Conservation (phyloP, 2,113 vertebrate genomes). For the Paradisaea rubra region DNA sequence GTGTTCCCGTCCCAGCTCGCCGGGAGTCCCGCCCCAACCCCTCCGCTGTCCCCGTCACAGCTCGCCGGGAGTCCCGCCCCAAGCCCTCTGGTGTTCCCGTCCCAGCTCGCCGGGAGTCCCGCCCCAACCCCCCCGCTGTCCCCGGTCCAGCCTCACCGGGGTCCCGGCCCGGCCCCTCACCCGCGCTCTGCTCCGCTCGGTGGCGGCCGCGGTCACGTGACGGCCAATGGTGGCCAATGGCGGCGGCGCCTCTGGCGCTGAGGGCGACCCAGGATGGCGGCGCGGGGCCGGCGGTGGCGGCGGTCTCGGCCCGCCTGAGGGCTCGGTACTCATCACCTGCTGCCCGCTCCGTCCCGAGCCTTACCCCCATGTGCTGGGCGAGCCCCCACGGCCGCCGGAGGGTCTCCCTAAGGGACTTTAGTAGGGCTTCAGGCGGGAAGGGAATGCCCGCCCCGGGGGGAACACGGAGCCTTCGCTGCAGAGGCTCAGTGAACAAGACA, state of each 20-base stretch:
- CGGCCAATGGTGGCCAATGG: background rate
- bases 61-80: background rate
- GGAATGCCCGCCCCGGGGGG: accelerated
- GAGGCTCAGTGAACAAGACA: background rate
- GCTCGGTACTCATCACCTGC: no score
- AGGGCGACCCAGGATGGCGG: background rate
- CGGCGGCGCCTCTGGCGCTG: no score
- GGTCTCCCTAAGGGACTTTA: accelerated
- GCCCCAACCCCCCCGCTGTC: background rate
- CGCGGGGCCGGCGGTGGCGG: accelerated
- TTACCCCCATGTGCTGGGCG: background rate
- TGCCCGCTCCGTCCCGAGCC: background rate
- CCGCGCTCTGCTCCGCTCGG: no score
- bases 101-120: background rate
- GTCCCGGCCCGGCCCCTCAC: background rate
- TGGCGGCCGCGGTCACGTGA: background rate
- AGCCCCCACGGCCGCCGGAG: background rate
- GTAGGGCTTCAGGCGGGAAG: no score
- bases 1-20: background rate
- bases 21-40: background rate
- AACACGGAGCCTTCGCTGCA: accelerated
- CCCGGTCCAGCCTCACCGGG: background rate
- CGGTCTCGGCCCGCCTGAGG: accelerated
- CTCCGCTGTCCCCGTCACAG: background rate
- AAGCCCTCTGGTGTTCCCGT: background rate